These are phyloP conservation scores for Drosophila merina DNA, from an alignment of 2,888 invertebrate species.

Conservation along the genomic window DNA sequence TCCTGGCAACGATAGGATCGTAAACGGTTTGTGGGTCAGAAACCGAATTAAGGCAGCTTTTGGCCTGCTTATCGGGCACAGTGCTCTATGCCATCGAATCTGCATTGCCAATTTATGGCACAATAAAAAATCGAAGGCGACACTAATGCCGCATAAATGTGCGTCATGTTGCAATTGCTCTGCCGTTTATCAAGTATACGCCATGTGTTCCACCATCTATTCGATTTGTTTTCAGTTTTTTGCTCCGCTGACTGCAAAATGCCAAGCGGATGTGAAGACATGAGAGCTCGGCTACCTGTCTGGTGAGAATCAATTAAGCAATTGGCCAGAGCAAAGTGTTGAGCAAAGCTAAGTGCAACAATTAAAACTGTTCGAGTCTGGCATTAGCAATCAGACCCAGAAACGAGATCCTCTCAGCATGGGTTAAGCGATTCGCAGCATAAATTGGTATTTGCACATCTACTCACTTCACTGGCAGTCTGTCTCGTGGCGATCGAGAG, in stretches of 20 bases:
- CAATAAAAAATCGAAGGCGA: slow-evolving; percentile 55
- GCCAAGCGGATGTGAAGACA: slow-evolving; percentile 64
- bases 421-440: slow-evolving; percentile 14
- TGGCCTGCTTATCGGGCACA: slow-evolving; percentile 40
- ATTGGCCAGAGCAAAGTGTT: slow-evolving; percentile 44
- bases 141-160: slow-evolving; percentile 68
- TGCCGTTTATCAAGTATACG: slow-evolving; percentile 62
- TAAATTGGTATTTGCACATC: slow-evolving; percentile 14
- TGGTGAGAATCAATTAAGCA: slow-evolving; percentile 58
- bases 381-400: slow-evolving; percentile 40
- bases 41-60: slow-evolving; percentile 39
- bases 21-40: slow-evolving; percentile 54
- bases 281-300: slow-evolving; percentile 35
- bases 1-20: slow-evolving; percentile 45
- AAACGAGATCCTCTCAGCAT: slow-evolving; percentile 45
- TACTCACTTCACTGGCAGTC: slow-evolving; percentile 6
- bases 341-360: slow-evolving; percentile 50
- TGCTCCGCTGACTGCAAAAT: slow-evolving; percentile 37
- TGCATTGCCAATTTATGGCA: slow-evolving; percentile 54
- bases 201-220: slow-evolving; percentile 59
- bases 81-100: slow-evolving; percentile 39
- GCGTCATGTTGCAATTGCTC: slow-evolving; percentile 62
- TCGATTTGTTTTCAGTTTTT: slow-evolving; percentile 35
- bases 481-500: slow-evolving; percentile 16
- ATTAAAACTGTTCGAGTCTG: slow-evolving; percentile 48